Evolutionary conservation across 64 coral and sea anemone genomes (phyloP), one percentile per base, ranked within the genome.

Genomic region (Astreopora myriophthalma): DNA sequence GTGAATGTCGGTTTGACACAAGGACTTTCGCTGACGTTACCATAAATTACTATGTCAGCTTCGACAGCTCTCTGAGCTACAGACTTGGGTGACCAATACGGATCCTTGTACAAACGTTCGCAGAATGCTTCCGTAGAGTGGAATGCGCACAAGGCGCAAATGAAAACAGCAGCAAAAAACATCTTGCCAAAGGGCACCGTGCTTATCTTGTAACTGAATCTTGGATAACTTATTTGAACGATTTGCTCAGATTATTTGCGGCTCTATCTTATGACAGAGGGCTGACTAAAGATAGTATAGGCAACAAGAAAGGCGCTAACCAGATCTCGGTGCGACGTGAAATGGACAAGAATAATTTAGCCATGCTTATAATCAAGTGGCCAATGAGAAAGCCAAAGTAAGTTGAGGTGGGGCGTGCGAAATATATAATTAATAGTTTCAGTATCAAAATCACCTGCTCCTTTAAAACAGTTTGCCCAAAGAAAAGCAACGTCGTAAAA

Each of bases 31-130:
- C 27, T 38, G 24, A 83, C 34, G 30, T 65, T 83, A 32, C 55
- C 79, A 34, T 83, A 83, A 25, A 83, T 64, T 3, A 83, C 79
- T 23, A 83, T 83, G 32, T 83, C 79, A 14, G 79, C 52, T 20
- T 83, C 79, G 22, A 34, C 30, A 62, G 79, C 79, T 83, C 79
- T 63, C 33, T 83, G 79, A 19, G 8, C 11, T 64, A 57, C 29
- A 24, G 32, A 11, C 34, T 64, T 83, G 5, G 79, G 79, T 23
- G 8, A 6, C 79, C 79, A 83, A 35, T 64, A 83, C n/a, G 32
- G 79, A 5, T 16, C 39, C 31, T 83, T 83, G 34, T 83, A 83
- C 17, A n/a, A 30, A 19, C 79, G 79, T 61, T 83, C 79, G 20
- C 79, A 83, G 39, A 83, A 83, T 26, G 79, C 79, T 11, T 83